Evolutionary conservation across 2,797 vertebrate species (phyloP).

Genomic region (Eulemur mongoz): DNA sequence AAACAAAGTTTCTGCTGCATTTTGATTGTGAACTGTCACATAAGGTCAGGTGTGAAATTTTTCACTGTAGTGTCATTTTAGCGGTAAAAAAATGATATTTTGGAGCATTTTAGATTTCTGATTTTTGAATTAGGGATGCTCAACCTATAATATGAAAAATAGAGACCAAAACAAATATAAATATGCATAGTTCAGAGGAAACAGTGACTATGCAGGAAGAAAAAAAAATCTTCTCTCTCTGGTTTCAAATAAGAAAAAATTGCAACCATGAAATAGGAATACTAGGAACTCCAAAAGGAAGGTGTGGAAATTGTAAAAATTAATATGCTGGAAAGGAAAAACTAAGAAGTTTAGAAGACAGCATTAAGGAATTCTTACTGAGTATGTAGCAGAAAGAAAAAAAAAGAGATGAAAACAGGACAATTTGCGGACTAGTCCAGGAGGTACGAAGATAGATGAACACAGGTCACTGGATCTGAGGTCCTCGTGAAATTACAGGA

Average conservation of each 20-base stretch:
- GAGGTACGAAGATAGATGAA: neutral
- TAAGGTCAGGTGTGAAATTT: neutral
- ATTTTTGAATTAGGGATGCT: neutral
- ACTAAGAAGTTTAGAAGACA: neutral
- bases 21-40: neutral
- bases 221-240: neutral
- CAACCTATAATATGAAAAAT: neutral
- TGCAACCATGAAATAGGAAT: neutral
- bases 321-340: neutral
- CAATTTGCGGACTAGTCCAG: neutral
- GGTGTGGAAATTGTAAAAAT: neutral
- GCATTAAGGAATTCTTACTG: neutral
- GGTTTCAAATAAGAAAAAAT: neutral
- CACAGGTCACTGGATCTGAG: fast-evolving
- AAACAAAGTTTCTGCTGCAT: neutral
- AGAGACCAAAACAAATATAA: neutral
- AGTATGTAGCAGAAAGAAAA: neutral
- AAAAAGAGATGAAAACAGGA: neutral
- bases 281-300: neutral
- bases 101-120: neutral
- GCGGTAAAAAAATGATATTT: neutral
- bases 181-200: neutral
- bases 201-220: neutral
- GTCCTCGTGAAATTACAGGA: neutral
- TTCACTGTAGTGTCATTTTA: neutral